Base-by-base conservation (phyloP, 2,113 vertebrate species). In the Copsychus sechellarum region DNA sequence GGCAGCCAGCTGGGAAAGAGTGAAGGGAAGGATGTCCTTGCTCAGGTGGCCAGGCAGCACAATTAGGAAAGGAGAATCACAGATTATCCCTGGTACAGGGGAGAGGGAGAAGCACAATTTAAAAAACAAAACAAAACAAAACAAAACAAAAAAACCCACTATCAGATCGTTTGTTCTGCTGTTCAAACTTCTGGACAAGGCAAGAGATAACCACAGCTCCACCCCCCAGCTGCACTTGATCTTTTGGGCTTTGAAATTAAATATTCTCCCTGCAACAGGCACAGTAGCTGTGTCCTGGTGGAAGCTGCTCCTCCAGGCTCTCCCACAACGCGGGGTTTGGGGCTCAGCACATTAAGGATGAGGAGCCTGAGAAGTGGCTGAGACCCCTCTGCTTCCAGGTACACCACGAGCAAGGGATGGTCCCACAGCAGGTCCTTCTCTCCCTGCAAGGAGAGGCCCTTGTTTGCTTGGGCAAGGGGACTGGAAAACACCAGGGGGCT, bases 161-260 rank as follows among this genome's bases (percentile, higher is more conserved):
- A 53, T 36, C 40, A 36, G 69, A 71, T 92, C 6, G 5, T 92
- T 93, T 66, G 71, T 83, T 93, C 67, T 74, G 82, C 79, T 93
- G 93, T 74, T 95, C 92, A 34, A 94, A 94, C 82, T 90, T 78
- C 67, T 78, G 88, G 92, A 77, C 64, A 23, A 86, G 82, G 79
- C 5, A 1, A 64, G 47, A 83, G 88, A 81, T 62, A 81, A 90
- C 69, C 11, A 10, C 48, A 25, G 82, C 90, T 97, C 88, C 87
- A 66, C 40, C 74, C 36, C 42, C 17, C 88, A 88, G 82, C 95
- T 96, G 93, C 40, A 11, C 81, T 74, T 78, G 79, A 81, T 94
- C 81, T 64, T 20, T 2, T 0, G 1, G 67, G 85, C 88, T 96
- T 96, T 66, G 85, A 78, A 88, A 93, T 70, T 51, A 78, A 90